Base-by-base conservation (phyloP, 2,888 invertebrate species). In the Lasioglossum zephyrum region DNA sequence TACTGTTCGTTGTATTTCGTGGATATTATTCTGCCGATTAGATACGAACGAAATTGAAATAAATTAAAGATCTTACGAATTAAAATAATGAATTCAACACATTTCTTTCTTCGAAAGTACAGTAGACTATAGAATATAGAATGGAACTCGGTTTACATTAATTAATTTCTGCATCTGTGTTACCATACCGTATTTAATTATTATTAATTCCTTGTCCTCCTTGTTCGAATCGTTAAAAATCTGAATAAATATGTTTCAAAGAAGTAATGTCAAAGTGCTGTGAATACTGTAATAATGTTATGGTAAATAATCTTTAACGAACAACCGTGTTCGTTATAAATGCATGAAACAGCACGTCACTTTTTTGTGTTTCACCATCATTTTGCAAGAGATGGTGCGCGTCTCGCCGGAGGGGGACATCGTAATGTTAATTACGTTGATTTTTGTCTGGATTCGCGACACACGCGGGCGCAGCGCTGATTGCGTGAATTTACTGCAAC, bases 401-500 rank as follows among this genome's bases (percentile, higher is more conserved):
- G 5, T 41, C 41, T 66, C 22, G 36, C 22, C 9, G 13, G 5
- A 11, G n/a, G 2, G 70, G 13, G n/a, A 11, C 41, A n/a, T 41
- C 70, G 70, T 70, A 39, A 41, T 41, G 70, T n/a, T 41, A 70
- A 70, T 41, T 41, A 0, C 47, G 49, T 73, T 73, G 73, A 73
- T 73, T 49, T 73, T 49, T 36, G 47, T 73, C 31, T 6, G 47
- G 31, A 9, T 18, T 26, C 36, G 41, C 5, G 69, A 11, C 47
- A 47, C 31, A 49, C 3, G 4, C 36, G 16, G 31, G 22, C 49
- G 63, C 18, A 26, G 22, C 47, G 57, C 31, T 44, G 47, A 41
- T 60, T 44, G 26, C n/a, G 39, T 3, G 16, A 47, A 81, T 86
- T 78, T 78, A 66, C 69, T 31, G 16, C 8, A 47, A 31, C 75